Evolutionary conservation across 2,113 vertebrate genomes (phyloP).

Genomic region (Mobula hypostoma): DNA sequence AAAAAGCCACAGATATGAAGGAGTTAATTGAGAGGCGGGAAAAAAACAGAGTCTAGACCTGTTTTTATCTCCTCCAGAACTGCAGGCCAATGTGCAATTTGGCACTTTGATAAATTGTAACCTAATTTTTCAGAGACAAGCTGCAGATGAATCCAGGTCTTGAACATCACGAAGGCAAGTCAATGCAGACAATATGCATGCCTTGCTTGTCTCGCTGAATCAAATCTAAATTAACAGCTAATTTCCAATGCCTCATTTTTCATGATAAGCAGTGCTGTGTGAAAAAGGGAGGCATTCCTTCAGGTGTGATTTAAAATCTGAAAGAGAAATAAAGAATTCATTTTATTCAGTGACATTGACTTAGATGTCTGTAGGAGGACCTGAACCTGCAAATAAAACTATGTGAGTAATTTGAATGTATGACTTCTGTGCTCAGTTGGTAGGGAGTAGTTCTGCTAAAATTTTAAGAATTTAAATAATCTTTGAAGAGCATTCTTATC

Average conservation of each 20-base stretch:
- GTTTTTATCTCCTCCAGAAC: not conserved
- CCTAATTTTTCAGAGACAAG: constrained; percentile 27
- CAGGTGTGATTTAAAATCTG: constrained; percentile 29
- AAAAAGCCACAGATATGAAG: not conserved
- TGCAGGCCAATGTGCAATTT: not conserved
- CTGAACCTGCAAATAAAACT: not conserved
- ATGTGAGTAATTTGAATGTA: not conserved
- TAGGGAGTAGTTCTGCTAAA: not conserved
- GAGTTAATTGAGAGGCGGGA: not conserved
- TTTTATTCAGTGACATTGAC: not conserved
- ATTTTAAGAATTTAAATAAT: not conserved
- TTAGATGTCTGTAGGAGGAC: not conserved
- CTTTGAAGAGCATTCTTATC: not conserved
- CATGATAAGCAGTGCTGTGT: not conserved
- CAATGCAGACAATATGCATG: not conserved
- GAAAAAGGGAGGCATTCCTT: not conserved
- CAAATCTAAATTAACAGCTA: constrained; percentile 18
- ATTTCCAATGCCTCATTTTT: not conserved
- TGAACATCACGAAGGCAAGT: not conserved
- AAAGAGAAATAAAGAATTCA: not conserved
- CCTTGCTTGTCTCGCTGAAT: constrained; percentile 6
- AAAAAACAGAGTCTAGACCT: not conserved
- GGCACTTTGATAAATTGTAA: constrained; percentile 27
- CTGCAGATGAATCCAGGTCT: constrained; percentile 1
- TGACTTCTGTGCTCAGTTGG: not conserved